Percentiles rank a stretch among this genome's conserved stretches.
Conservation (phyloP, 2,888 invertebrate genomes). For the Stenoptilia bipunctidactyla region DNA sequence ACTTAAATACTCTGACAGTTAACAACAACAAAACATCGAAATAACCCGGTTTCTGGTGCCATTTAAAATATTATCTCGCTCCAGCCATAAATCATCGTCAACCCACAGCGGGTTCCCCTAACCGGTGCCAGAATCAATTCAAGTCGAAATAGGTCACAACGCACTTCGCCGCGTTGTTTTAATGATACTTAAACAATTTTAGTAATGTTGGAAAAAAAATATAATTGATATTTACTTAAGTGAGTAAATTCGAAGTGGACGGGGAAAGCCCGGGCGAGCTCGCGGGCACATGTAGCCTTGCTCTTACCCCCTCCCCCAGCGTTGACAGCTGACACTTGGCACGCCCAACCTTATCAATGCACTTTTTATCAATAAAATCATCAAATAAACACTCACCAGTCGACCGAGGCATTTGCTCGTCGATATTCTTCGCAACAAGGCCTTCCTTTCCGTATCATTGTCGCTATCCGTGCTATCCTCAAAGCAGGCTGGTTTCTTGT, state of each 20-base stretch:
- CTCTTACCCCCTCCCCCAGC: slow-evolving; percentile 28
- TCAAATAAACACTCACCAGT: slow-evolving; percentile 66
- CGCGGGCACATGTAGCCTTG: slow-evolving; percentile 42
- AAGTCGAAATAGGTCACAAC: neutral
- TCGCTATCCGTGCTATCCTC: slow-evolving; percentile 81
- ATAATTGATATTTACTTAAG: neutral
- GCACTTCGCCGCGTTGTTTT: slow-evolving; percentile 1
- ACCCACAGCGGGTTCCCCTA: slow-evolving; percentile 17
- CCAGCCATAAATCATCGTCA: slow-evolving; percentile 5
- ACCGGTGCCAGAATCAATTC: slow-evolving; percentile 17
- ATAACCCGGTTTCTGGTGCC: neutral
- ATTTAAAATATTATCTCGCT: neutral
- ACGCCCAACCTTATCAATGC: slow-evolving; percentile 33
- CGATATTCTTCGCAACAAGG: slow-evolving; percentile 83
- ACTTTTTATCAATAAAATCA: slow-evolving; percentile 10
- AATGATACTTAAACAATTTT: slow-evolving; percentile 1
- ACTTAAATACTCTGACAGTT: slow-evolving; percentile 25
- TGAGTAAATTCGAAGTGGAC: slow-evolving; percentile 2
- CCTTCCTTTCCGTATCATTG: slow-evolving; percentile 84
- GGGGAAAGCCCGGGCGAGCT: slow-evolving; percentile 2
- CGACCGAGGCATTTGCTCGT: slow-evolving; percentile 86
- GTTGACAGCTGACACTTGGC: slow-evolving; percentile 34
- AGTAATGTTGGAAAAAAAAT: neutral
- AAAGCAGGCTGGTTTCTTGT: slow-evolving; percentile 39
- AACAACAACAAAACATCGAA: slow-evolving; percentile 7